Conservation (phyloP, 2,797 vertebrate species). For the Phoxinus dragarum region DNA sequence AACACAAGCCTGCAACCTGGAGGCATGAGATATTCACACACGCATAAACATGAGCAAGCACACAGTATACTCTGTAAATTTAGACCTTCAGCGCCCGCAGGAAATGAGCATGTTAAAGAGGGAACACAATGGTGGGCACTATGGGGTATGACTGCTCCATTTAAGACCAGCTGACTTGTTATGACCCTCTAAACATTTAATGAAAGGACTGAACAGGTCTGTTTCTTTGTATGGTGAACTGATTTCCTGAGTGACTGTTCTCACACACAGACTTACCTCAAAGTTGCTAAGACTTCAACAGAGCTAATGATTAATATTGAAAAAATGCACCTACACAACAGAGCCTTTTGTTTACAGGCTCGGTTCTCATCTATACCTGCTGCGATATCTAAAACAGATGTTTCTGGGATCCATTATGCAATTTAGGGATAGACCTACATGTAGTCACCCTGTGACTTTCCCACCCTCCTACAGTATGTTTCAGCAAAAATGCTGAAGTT, state of each 20-base stretch:
- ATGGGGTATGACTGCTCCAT: slow-evolving; percentile 36
- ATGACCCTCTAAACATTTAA: slow-evolving; percentile 43
- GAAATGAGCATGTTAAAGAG: slow-evolving; percentile 56
- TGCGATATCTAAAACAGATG: slow-evolving; percentile 42
- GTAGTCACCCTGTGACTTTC: neutral
- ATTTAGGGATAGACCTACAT: neutral
- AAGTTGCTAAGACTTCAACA: slow-evolving; percentile 14
- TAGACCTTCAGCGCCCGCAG: slow-evolving; percentile 42
- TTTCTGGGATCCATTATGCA: slow-evolving; percentile 41
- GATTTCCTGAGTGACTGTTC: slow-evolving; percentile 39
- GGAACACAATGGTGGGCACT: slow-evolving; percentile 51
- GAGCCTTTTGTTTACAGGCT: slow-evolving; percentile 29
- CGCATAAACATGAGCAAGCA: slow-evolving; percentile 16
- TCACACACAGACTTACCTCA: neutral
- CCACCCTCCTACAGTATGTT: neutral
- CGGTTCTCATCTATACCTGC: slow-evolving; percentile 44
- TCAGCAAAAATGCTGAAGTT: neutral
- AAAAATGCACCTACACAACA: slow-evolving; percentile 24
- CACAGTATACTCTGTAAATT: slow-evolving; percentile 48
- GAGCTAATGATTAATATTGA: slow-evolving; percentile 24
- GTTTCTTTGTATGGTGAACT: slow-evolving; percentile 32
- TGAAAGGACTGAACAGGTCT: slow-evolving; percentile 29
- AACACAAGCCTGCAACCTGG: slow-evolving; percentile 24
- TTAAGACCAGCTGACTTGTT: slow-evolving; percentile 53
- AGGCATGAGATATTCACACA: slow-evolving; percentile 3